These are phyloP conservation scores for Creontiades dilutus DNA, from an alignment of 2,888 invertebrate genomes.

Conservation along the genomic window DNA sequence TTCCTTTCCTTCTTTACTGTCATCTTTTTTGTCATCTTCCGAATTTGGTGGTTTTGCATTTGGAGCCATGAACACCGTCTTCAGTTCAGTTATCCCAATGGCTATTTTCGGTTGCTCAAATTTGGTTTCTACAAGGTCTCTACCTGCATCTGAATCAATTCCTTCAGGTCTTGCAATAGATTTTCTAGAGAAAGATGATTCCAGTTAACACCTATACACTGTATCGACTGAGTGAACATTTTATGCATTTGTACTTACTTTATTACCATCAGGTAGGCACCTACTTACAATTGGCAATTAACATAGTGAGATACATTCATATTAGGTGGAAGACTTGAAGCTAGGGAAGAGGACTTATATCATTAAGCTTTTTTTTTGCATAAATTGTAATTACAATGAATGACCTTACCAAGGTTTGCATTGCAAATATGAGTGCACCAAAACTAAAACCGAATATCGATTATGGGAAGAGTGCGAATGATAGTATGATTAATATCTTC, in stretches of 20 bases:
- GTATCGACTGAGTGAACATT: not conserved
- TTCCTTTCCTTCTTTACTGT: not conserved
- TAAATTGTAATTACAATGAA: too few species aligned
- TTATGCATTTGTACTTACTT: not conserved
- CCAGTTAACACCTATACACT: not conserved
- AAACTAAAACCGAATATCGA: too few species aligned
- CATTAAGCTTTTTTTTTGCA: too few species aligned
- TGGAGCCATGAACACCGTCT: conserved; percentile 62
- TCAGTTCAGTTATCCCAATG: conserved; percentile 65
- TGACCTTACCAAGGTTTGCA: too few species aligned
- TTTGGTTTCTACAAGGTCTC: not conserved
- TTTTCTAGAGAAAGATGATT: conserved; percentile 18
- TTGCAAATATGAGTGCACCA: too few species aligned
- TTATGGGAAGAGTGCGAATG: too few species aligned
- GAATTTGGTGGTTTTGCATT: not conserved
- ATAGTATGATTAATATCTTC: too few species aligned
- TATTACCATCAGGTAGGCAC: not conserved
- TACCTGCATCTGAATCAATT: conserved; percentile 54
- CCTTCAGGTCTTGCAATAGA: conserved; percentile 46
- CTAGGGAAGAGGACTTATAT: too few species aligned
- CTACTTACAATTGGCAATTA: too few species aligned
- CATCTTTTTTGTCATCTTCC: not conserved
- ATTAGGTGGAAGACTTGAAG: too few species aligned
- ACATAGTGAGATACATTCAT: too few species aligned
- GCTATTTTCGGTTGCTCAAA: conserved; percentile 64